Conservation (phyloP, 2,888 invertebrate genomes). For the Drosophila eohydei region DNA sequence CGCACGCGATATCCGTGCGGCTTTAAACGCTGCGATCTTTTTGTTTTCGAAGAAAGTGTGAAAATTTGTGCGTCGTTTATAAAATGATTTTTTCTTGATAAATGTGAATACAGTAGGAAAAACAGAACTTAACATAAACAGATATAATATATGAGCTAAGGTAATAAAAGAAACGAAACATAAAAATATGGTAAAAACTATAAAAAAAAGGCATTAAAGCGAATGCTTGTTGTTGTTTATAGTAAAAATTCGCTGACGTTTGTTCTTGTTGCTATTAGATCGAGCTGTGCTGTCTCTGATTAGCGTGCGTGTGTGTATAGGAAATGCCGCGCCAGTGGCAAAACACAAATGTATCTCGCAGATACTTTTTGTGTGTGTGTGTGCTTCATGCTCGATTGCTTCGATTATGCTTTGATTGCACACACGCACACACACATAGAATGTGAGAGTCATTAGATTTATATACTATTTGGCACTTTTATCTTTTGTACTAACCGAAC, state of each 20-base stretch:
- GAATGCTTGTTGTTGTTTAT: slow-evolving; percentile 44
- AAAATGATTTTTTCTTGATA: slow-evolving; percentile 32
- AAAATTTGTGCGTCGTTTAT: slow-evolving; percentile 16
- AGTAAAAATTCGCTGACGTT: slow-evolving; percentile 27
- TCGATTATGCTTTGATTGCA: slow-evolving; percentile 72
- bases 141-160: slow-evolving; percentile 20
- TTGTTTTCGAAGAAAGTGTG: slow-evolving; percentile 26
- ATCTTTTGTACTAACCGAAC: slow-evolving; percentile 37
- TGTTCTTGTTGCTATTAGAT: slow-evolving; percentile 41
- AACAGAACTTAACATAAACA: slow-evolving; percentile 13
- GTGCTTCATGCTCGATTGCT: slow-evolving; percentile 70
- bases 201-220: slow-evolving; percentile 42
- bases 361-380: slow-evolving; percentile 35
- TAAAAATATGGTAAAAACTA: slow-evolving; percentile 9
- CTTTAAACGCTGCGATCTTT: slow-evolving; percentile 46
- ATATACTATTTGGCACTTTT: slow-evolving; percentile 69
- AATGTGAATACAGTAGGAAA: slow-evolving; percentile 18
- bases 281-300: slow-evolving; percentile 40
- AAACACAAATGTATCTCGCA: slow-evolving; percentile 50
- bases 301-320: slow-evolving; percentile 37
- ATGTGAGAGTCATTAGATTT: slow-evolving; percentile 42
- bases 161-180: slow-evolving; percentile 31
- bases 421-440: slow-evolving; percentile 11
- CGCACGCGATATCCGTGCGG: slow-evolving; percentile 52
- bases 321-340: slow-evolving; percentile 45